Conservation (phyloP, 2,888 invertebrate genomes). For the Caenorhabditis plicata region DNA sequence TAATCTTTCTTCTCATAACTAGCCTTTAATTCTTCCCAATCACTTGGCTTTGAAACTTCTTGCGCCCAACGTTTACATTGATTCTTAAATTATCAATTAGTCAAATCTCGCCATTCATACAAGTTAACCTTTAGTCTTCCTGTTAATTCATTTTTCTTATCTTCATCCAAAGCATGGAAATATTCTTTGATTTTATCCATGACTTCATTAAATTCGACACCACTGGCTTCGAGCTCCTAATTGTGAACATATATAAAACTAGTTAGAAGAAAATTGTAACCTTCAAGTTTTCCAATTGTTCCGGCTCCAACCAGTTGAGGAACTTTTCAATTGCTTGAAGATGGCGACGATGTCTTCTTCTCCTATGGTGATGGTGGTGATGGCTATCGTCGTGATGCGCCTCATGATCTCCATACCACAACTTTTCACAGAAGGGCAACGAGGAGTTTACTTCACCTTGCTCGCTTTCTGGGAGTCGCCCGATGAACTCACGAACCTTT, state of each 20-base stretch:
- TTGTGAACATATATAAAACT: too few relatives aligned
- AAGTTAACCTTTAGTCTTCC: constrained; percentile 32
- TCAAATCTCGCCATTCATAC: not conserved
- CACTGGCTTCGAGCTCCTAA: constrained; percentile 14
- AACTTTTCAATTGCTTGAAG: constrained; percentile 35
- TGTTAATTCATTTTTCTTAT: constrained; percentile 29
- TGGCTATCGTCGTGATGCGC: constrained; percentile 19
- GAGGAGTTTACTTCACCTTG: constrained; percentile 42
- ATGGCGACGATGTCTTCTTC: constrained; percentile 28
- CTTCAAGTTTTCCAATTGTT: constrained; percentile 24
- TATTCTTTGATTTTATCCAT: constrained; percentile 38
- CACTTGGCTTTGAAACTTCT: constrained; percentile 32
- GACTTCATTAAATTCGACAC: constrained; percentile 23
- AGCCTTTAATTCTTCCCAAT: constrained; percentile 35
- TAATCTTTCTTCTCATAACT: constrained; percentile 15
- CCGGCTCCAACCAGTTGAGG: constrained; percentile 35
- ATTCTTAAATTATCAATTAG: too few relatives aligned
- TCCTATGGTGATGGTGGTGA: constrained; percentile 20
- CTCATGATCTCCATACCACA: constrained; percentile 45
- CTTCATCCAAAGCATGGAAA: constrained; percentile 22
- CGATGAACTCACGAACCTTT: constrained; percentile 45
- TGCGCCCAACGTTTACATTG: constrained; percentile 37
- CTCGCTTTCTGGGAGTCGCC: constrained; percentile 28
- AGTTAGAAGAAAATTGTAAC: too few relatives aligned
- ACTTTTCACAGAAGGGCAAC: constrained; percentile 52